Evolutionary conservation across 2,797 vertebrate genomes (phyloP).

Genomic region (Diceros bicornis): DNA sequence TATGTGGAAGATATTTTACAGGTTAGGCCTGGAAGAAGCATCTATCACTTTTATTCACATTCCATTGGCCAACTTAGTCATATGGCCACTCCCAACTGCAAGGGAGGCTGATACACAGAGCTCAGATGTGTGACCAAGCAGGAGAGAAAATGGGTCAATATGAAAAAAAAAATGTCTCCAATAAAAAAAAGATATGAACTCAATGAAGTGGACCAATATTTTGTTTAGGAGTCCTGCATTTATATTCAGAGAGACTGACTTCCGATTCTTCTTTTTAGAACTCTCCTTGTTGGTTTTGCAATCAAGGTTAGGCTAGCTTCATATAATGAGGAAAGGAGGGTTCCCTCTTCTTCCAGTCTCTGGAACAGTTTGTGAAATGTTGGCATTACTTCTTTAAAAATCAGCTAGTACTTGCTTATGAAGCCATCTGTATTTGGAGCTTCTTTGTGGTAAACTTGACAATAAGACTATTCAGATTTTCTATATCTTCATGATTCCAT

Average conservation of each 20-base stretch:
- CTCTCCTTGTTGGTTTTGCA: not conserved
- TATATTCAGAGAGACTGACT: not conserved
- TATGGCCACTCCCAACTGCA: not conserved
- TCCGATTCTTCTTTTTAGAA: constrained; percentile 17
- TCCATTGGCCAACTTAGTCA: not conserved
- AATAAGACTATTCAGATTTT: not conserved
- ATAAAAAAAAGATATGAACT: not conserved
- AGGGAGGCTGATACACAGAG: not conserved
- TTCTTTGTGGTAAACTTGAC: not conserved
- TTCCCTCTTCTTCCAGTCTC: not conserved
- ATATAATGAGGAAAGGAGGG: not conserved
- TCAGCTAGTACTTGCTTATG: not conserved
- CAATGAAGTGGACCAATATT: not conserved
- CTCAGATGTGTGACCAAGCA: not conserved
- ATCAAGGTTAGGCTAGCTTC: not conserved
- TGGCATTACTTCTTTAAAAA: constrained; percentile 21
- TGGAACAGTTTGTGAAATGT: not conserved
- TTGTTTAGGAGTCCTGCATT: not conserved
- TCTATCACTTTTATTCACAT: not conserved
- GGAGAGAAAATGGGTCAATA: not conserved
- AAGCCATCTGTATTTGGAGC: not conserved
- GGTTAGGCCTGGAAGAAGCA: not conserved
- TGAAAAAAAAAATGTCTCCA: constrained; percentile 1
- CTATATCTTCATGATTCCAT: not conserved
- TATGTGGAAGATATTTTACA: not conserved